phyloP scores from a whole-genome alignment of 2,888 invertebrate genomes.

The Lottia gigantea region DNA sequence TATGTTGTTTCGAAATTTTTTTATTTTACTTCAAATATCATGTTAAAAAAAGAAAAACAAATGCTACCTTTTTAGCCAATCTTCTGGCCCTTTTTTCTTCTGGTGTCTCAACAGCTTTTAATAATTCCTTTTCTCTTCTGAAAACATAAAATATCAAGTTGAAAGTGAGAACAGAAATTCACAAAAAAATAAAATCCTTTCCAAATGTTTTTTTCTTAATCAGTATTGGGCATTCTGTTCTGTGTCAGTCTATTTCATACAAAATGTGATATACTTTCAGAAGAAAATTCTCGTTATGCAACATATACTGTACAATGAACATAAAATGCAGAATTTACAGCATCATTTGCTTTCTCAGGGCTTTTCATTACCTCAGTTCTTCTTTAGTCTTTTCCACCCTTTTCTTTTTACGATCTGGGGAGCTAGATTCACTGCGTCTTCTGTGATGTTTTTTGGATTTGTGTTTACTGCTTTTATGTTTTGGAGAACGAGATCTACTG shows the following conservation, averaged over 20 bases:
- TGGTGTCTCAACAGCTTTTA: constrained; percentile 91
- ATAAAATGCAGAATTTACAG: not conserved
- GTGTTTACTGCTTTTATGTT: constrained; percentile 5
- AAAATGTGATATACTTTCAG: too few species aligned
- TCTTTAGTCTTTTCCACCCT: not conserved
- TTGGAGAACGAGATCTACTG: not conserved
- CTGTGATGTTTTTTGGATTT: not conserved
- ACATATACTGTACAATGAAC: not conserved
- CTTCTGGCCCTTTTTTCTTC: constrained; percentile 91
- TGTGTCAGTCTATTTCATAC: too few species aligned
- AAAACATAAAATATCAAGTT: constrained; percentile 25
- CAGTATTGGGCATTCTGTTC: too few species aligned
- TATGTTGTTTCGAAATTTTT: too few species aligned
- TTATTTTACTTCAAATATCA: too few species aligned
- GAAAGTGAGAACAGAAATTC: too few species aligned
- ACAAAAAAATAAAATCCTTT: too few species aligned
- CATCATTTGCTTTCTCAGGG: constrained; percentile 15
- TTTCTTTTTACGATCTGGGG: constrained; percentile 4
- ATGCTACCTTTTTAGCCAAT: constrained; percentile 79
- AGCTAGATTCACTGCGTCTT: not conserved
- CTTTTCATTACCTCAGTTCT: constrained; percentile 7
- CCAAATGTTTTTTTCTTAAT: too few species aligned
- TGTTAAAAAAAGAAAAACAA: too few species aligned
- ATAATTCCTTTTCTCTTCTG: constrained; percentile 66
- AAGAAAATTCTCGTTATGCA: too few species aligned